phyloP scores from a whole-genome alignment of 37 sponge, comb jelly and placozoan species.

The Lycopodina hypogea region DNA sequence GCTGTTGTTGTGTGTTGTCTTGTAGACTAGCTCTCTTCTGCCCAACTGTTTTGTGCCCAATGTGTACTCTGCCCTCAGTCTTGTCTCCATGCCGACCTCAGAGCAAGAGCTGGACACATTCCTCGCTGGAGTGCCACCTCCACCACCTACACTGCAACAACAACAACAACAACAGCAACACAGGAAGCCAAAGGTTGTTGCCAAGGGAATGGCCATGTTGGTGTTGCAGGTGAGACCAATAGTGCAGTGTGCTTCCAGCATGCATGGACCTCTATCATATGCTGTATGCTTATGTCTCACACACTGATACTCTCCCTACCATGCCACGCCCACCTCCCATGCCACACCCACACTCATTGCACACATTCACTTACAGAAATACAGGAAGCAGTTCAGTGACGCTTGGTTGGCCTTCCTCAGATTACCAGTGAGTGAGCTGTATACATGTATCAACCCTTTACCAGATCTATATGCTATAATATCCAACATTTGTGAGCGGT shows the following conservation, averaged over 20 bases:
- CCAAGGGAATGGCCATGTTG: conserved; percentile 5
- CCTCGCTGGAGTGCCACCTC: conserved; percentile 14
- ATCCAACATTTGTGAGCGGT: too few relatives aligned
- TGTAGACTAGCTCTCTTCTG: not conserved
- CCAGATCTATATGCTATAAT: too few relatives aligned
- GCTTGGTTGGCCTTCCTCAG: conserved; percentile 84
- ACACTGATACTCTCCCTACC: too few relatives aligned
- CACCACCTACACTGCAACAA: not conserved
- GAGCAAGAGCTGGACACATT: conserved; percentile 32
- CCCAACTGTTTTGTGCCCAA: conserved; percentile 15
- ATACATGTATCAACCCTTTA: too few relatives aligned
- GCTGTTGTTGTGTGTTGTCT: not conserved
- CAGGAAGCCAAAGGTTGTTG: not conserved
- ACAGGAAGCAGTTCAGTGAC: conserved; percentile 58
- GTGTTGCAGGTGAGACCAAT: not conserved
- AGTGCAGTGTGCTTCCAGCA: not conserved
- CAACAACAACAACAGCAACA: too few relatives aligned
- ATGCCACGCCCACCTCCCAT: not conserved
- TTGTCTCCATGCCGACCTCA: conserved; percentile 29
- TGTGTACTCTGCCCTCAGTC: not conserved
- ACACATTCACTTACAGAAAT: conserved; percentile 25
- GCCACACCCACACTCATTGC: not conserved
- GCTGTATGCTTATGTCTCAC: too few relatives aligned
- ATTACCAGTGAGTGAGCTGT: conserved; percentile 56
- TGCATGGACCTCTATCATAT: too few relatives aligned